Percentiles rank a stretch among this genome's conserved stretches.
Conservation (phyloP, 2,888 invertebrate genomes). For the Anagyrus pseudococci region DNA sequence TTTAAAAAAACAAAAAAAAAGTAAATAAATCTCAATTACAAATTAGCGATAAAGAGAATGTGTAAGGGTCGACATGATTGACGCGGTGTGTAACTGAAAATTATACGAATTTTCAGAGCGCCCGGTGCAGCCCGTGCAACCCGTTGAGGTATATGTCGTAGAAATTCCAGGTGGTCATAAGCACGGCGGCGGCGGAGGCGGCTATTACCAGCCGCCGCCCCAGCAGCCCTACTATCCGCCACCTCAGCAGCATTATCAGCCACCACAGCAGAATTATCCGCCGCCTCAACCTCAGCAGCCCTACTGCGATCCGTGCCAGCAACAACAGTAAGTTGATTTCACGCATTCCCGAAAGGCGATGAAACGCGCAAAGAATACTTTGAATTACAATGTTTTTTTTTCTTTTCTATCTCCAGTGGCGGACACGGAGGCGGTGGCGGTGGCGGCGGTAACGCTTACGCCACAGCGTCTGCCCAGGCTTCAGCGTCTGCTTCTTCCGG, state of each 20-base stretch:
- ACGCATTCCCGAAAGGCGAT: too few species aligned
- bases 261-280: slow-evolving; percentile 14
- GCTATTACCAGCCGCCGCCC: slow-evolving; percentile 16
- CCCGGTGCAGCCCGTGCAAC: too few species aligned
- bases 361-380: not conserved
- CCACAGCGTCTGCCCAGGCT: slow-evolving; percentile 50
- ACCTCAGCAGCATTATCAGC: slow-evolving; percentile 20
- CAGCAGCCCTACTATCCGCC: slow-evolving; percentile 28
- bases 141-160: too few species aligned
- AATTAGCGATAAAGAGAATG: too few species aligned
- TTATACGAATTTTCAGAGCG: too few species aligned
- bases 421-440: slow-evolving; percentile 9
- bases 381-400: not conserved
- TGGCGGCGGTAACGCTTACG: slow-evolving; percentile 38
- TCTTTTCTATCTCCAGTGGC: not conserved
- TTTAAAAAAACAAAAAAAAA: too few species aligned
- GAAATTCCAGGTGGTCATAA: too few species aligned
- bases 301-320: slow-evolving; percentile 40
- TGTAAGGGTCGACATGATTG: too few species aligned
- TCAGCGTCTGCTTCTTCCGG: slow-evolving; percentile 34
- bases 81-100: too few species aligned
- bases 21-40: too few species aligned
- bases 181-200: slow-evolving; percentile 16
- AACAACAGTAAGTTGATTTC: slow-evolving; percentile 14
- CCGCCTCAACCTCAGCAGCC: slow-evolving; percentile 5